Percentiles rank a stretch among this genome's conserved stretches.
These are phyloP conservation scores for Orestias chungarensis DNA, from an alignment of 2,797 vertebrate species.

Conservation along the genomic window DNA sequence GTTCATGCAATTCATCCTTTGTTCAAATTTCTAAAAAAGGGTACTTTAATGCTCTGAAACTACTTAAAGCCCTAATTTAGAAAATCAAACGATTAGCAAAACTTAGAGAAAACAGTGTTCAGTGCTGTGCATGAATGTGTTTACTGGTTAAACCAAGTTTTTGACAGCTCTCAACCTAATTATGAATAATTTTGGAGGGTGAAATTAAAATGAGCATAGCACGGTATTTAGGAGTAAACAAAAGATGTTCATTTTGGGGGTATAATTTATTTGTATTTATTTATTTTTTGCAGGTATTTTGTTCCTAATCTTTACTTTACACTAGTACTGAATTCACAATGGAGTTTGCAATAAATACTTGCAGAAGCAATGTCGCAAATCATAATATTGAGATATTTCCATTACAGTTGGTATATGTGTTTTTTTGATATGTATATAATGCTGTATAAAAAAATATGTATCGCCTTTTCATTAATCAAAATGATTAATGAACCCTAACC, in stretches of 20 bases:
- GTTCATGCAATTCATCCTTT: conserved; percentile 2
- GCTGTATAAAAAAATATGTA: too few relatives aligned
- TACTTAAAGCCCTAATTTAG: not conserved
- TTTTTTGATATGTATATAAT: not conserved
- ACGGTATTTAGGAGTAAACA: not conserved
- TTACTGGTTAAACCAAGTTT: not conserved
- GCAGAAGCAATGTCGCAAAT: too few relatives aligned
- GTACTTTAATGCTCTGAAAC: not conserved
- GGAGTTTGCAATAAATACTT: not conserved
- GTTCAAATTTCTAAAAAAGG: not conserved
- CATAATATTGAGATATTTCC: not conserved
- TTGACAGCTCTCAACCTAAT: not conserved
- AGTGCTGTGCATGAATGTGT: not conserved
- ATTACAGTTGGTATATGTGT: not conserved
- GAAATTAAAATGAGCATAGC: not conserved
- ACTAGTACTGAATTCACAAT: not conserved
- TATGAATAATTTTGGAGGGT: not conserved
- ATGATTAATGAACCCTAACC: too few relatives aligned
- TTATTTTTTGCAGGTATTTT: not conserved
- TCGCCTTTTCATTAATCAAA: not conserved
- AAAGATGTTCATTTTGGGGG: not conserved
- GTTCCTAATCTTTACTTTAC: not conserved
- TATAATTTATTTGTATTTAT: not conserved
- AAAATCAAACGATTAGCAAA: not conserved
- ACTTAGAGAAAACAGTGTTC: not conserved